Base-by-base conservation (phyloP, 2,113 vertebrate genomes). In the Equus quagga region DNA sequence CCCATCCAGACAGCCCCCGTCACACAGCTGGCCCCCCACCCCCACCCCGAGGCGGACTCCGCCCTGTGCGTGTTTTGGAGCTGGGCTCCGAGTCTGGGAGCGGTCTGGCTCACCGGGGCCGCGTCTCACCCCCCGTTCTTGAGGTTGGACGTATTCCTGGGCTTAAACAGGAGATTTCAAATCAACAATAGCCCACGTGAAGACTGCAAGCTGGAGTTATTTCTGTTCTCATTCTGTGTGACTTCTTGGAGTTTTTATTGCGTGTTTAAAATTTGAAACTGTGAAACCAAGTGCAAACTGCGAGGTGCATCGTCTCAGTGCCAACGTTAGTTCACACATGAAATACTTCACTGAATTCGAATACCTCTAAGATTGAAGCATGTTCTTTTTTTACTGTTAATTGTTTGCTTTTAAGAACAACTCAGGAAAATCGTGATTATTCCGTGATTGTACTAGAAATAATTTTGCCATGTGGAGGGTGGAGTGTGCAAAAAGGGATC, bases 141-240 rank as follows among this genome's bases (percentile, higher is more conserved):
- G 0, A 0, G 4, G 46, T 8, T 1, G 0, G 3, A 10, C 7
- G 3, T 14, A 6, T 5, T 24, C 85, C 64, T 28, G 49, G 12
- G 44, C 31, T 28, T 81, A 51, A 58, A 36, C 1, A 2, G 4
- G 8, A 78, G 44, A 26, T 0, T 36, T 31, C 36, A 11, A 21
- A 11, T 24, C 3, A 3, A 7, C 13, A 0, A 3, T 0, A 17
- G 41, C 72, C 13, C 31, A 0, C 6, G 2, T 0, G 2, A 31
- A 33, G 58, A 24, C 19, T 9, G 23, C 3, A 31, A 62, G 0
- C 78, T 33, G 36, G 26, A 9, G 6, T 28, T 15, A 3, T 12
- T 6, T 13, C 12, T 0, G 11, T 19, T 44, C 65, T 31, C 3
- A 13, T 31, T 33, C 41, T 51, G 6, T 33, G 46, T 5, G 73